Conservation (phyloP, 2,888 invertebrate genomes). For the Acleris emargana region DNA sequence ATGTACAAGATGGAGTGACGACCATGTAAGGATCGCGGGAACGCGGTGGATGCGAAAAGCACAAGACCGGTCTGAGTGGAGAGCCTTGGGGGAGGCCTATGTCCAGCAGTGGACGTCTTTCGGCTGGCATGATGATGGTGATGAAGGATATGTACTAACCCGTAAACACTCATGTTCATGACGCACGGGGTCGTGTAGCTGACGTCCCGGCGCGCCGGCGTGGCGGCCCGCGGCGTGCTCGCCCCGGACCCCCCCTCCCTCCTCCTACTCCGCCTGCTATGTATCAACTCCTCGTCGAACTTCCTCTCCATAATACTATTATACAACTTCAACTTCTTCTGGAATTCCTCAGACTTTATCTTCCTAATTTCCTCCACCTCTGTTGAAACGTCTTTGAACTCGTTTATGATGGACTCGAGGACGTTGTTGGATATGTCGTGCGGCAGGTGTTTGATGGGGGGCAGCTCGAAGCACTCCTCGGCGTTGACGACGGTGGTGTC, state of each 20-base stretch:
- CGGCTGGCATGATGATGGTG: too few relatives aligned
- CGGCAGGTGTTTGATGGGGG: constrained; percentile 82
- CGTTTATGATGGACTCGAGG: constrained; percentile 72
- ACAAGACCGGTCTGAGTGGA: too few relatives aligned
- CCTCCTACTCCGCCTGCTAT: constrained; percentile 75
- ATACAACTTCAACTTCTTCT: constrained; percentile 85
- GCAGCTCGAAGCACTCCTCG: constrained; percentile 90
- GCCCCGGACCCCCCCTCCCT: constrained; percentile 56
- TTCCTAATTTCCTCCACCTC: constrained; percentile 64
- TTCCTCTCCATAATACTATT: constrained; percentile 89
- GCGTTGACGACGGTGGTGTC: constrained; percentile 80
- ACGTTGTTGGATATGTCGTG: constrained; percentile 71
- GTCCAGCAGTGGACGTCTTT: too few relatives aligned
- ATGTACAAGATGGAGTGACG: too few relatives aligned
- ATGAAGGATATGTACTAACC: constrained; percentile 48
- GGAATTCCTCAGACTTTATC: constrained; percentile 61
- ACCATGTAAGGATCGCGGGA: too few relatives aligned
- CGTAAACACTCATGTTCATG: constrained; percentile 63
- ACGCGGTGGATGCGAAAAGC: too few relatives aligned
- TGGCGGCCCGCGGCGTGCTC: constrained; percentile 53
- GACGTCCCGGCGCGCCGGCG: constrained; percentile 56
- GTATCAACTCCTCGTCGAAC: constrained; percentile 88
- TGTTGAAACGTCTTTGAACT: constrained; percentile 66
- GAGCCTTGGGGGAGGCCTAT: too few relatives aligned
- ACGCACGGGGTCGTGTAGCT: constrained; percentile 67